Percentiles rank a stretch among this genome's conserved stretches.
Evolutionary conservation across 2,113 vertebrate species (phyloP).

Genomic region (Nannospalax galili): DNA sequence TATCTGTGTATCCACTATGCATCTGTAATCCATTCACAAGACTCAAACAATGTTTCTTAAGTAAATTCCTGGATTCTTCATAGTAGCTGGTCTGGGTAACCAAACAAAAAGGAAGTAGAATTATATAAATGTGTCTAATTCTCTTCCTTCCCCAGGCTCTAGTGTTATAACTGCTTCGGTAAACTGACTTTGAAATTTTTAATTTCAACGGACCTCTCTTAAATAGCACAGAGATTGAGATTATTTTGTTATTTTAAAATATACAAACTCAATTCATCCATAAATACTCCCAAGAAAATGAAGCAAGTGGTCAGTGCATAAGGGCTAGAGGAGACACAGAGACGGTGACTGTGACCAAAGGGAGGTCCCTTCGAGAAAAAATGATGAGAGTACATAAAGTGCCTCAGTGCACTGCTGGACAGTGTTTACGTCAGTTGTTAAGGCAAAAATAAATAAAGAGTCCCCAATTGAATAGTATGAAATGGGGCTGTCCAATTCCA

Average conservation of each 20-base stretch:
- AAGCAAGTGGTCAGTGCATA: neutral
- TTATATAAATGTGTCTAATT: neutral
- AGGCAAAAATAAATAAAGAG: neutral
- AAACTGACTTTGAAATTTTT: constrained; percentile 35
- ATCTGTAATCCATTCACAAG: neutral
- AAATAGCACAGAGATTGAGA: neutral
- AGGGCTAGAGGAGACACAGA: neutral
- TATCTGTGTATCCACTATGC: neutral
- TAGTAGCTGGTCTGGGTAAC: neutral
- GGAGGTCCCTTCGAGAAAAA: neutral
- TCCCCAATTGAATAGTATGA: neutral
- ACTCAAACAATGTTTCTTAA: neutral
- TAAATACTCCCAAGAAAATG: constrained; percentile 30
- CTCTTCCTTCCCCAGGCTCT: neutral
- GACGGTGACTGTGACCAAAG: neutral
- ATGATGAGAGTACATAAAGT: neutral
- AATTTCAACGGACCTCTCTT: neutral
- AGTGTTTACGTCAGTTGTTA: neutral
- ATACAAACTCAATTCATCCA: constrained; percentile 20
- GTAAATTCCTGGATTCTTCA: constrained; percentile 32
- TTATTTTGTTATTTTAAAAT: constrained; percentile 12
- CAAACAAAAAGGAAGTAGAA: neutral
- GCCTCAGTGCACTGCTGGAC: neutral
- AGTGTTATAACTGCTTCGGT: constrained; percentile 37
- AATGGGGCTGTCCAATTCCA: neutral